These are phyloP conservation scores for Lithophane semibrunnea DNA, from an alignment of 2,888 invertebrate species.

Conservation along the genomic window DNA sequence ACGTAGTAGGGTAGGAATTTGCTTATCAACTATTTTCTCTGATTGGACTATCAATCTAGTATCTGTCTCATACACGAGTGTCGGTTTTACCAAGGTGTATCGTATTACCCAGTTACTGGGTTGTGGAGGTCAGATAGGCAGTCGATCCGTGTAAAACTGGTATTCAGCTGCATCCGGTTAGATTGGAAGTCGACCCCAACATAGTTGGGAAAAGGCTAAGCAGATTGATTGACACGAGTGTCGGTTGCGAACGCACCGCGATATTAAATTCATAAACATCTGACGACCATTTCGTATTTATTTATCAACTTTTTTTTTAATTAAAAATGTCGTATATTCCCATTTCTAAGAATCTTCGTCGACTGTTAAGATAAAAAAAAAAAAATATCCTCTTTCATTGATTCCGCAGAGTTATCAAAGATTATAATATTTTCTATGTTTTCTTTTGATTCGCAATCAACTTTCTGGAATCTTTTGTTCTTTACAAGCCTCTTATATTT, in stretches of 20 bases:
- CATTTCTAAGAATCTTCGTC: background rate
- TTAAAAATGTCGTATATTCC: background rate
- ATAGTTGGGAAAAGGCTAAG: too few species aligned
- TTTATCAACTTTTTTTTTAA: background rate
- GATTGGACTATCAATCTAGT: background rate
- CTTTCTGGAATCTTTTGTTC: background rate
- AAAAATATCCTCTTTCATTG: background rate
- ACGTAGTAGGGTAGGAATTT: too few species aligned
- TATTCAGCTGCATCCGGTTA: too few species aligned
- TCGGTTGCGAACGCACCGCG: background rate
- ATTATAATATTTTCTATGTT: slow-evolving; percentile 5
- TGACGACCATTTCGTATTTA: background rate
- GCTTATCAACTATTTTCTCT: too few species aligned
- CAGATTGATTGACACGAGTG: too few species aligned
- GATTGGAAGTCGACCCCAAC: too few species aligned
- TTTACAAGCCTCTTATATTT: slow-evolving; percentile 4
- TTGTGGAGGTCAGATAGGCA: too few species aligned
- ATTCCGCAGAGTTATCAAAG: slow-evolving; percentile 8
- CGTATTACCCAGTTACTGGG: too few species aligned
- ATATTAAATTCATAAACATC: background rate
- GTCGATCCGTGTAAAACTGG: too few species aligned
- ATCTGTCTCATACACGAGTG: background rate
- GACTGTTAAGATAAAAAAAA: background rate
- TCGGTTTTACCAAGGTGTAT: background rate
- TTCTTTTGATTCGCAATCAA: slow-evolving; percentile 30